phyloP scores from a whole-genome alignment of 2,888 invertebrate genomes.

The Xestia rhomboidea region DNA sequence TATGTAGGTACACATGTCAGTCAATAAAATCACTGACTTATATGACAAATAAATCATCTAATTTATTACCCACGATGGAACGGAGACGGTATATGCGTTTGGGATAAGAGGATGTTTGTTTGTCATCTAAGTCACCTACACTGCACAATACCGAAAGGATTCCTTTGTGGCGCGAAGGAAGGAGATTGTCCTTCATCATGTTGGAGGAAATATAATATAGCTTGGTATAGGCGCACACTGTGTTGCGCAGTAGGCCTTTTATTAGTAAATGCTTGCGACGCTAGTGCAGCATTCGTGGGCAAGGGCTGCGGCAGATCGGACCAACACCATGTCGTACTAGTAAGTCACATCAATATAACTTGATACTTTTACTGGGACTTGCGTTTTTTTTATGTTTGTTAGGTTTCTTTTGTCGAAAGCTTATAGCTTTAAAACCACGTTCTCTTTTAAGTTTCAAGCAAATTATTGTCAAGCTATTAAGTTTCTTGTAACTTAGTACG shows the following conservation, averaged over 20 bases:
- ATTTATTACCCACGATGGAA: too few species aligned
- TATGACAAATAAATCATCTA: too few species aligned
- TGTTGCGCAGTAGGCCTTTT: constrained; percentile 13
- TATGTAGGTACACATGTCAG: too few species aligned
- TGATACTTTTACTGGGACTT: background rate
- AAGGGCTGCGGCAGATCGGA: constrained; percentile 8
- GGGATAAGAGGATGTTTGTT: too few species aligned
- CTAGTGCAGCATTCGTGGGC: constrained; percentile 11
- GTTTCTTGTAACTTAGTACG: background rate
- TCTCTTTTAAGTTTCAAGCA: background rate
- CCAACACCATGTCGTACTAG: constrained; percentile 19
- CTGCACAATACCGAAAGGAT: constrained; percentile 15
- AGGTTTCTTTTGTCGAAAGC: too few species aligned
- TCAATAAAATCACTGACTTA: too few species aligned
- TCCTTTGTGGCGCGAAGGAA: constrained; percentile 25
- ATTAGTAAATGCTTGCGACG: constrained; percentile 27
- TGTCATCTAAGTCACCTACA: constrained; percentile 19
- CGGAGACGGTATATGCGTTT: too few species aligned
- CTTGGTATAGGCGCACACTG: constrained; percentile 8
- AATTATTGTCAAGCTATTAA: background rate
- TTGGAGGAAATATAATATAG: constrained; percentile 16
- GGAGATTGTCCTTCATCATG: constrained; percentile 20
- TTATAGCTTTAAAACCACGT: background rate
- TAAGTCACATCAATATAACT: constrained; percentile 11
- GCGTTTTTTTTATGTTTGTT: background rate